Evolutionary conservation across 2,888 invertebrate species (phyloP).

Genomic region (Pheosia gnoma): DNA sequence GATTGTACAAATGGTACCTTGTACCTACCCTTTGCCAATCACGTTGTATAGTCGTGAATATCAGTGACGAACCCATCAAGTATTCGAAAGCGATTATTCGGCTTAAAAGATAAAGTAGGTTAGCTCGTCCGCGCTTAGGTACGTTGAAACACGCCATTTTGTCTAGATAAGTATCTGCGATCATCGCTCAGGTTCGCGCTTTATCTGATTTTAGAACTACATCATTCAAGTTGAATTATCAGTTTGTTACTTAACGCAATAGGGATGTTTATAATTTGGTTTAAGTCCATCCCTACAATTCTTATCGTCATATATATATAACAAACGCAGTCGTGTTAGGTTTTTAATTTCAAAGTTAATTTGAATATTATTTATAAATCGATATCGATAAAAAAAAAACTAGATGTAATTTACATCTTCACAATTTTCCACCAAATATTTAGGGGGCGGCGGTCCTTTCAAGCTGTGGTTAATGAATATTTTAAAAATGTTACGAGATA

Average conservation of each 20-base stretch:
- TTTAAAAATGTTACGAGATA: too few relatives aligned
- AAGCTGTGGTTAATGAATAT: too few relatives aligned
- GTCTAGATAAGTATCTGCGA: constrained; percentile 22
- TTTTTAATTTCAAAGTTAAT: too few relatives aligned
- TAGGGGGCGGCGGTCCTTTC: too few relatives aligned
- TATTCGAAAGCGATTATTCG: not conserved
- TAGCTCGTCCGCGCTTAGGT: constrained; percentile 11
- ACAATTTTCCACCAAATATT: too few relatives aligned
- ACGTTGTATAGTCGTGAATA: not conserved
- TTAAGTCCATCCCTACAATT: not conserved
- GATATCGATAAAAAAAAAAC: too few relatives aligned
- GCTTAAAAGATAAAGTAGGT: not conserved
- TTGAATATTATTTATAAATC: too few relatives aligned
- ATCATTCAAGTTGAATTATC: constrained; percentile 41
- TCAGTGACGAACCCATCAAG: not conserved
- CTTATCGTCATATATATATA: too few relatives aligned
- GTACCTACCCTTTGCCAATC: too few relatives aligned
- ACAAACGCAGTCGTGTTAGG: too few relatives aligned
- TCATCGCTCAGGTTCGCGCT: constrained; percentile 34
- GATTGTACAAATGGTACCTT: too few relatives aligned
- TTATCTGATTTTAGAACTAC: constrained; percentile 39
- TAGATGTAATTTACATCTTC: too few relatives aligned
- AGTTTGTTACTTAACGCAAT: constrained; percentile 30
- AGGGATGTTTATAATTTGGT: not conserved
- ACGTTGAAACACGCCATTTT: constrained; percentile 24